Evolutionary conservation across 2,113 vertebrate genomes (phyloP).

Genomic region (Xyliphius kryptos): DNA sequence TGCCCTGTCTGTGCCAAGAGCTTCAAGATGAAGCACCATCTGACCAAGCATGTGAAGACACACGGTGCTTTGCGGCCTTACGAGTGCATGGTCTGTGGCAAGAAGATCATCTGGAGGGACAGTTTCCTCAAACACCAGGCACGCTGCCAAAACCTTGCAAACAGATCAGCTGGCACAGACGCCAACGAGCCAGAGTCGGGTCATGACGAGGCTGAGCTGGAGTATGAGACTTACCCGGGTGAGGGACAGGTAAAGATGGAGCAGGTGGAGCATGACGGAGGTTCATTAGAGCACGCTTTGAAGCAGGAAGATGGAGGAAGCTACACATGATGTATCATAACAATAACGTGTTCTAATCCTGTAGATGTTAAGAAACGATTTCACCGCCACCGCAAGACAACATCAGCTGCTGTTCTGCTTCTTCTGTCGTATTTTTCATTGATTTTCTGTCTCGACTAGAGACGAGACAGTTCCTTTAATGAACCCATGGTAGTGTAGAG

Average conservation of each 20-base stretch:
- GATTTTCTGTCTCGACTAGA: too few relatives aligned
- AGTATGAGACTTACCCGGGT: too few relatives aligned
- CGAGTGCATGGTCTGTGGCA: slow-evolving; percentile 76
- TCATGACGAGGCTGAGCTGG: slow-evolving; percentile 32
- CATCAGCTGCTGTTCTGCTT: too few relatives aligned
- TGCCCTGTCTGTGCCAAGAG: slow-evolving; percentile 87
- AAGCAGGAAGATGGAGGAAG: slow-evolving; percentile 24
- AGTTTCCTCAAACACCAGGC: slow-evolving; percentile 87
- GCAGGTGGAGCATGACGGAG: slow-evolving; percentile 14
- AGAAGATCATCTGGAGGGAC: slow-evolving; percentile 94
- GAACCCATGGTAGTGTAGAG: too few relatives aligned
- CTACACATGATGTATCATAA: background rate
- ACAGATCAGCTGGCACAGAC: slow-evolving; percentile 43
- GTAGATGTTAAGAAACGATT: too few relatives aligned
- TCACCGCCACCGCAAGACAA: too few relatives aligned
- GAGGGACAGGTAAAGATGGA: slow-evolving; percentile 30
- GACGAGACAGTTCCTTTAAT: too few relatives aligned
- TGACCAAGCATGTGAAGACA: slow-evolving; percentile 94
- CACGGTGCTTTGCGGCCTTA: slow-evolving; percentile 89
- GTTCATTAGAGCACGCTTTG: slow-evolving; percentile 18
- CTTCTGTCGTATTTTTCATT: too few relatives aligned
- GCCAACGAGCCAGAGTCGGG: background rate
- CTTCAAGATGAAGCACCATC: slow-evolving; percentile 96
- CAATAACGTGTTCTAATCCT: too few relatives aligned
- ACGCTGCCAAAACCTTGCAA: slow-evolving; percentile 77